phyloP scores from a whole-genome alignment of 2,888 invertebrate species.

The Torymus auratus region DNA sequence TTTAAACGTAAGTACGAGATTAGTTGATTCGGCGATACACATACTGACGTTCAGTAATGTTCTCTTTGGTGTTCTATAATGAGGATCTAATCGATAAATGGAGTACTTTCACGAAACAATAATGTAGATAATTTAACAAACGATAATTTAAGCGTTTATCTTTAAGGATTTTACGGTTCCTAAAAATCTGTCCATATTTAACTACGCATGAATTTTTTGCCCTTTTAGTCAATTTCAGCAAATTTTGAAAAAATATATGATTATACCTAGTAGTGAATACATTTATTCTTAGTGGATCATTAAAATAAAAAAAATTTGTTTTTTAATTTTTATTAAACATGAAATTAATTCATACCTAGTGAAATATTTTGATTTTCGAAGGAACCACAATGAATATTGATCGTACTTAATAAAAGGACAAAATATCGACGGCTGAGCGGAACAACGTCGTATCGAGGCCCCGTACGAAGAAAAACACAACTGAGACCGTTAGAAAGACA shows the following conservation, averaged over 20 bases:
- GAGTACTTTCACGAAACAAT: background rate
- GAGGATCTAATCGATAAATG: slow-evolving; percentile 14
- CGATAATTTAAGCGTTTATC: slow-evolving; percentile 16
- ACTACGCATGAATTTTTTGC: slow-evolving; percentile 1
- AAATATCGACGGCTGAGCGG: too few relatives aligned
- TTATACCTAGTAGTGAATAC: background rate
- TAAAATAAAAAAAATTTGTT: too few relatives aligned
- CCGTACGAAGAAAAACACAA: too few relatives aligned
- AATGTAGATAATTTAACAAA: slow-evolving; percentile 18
- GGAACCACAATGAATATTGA: too few relatives aligned
- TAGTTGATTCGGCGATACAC: slow-evolving; percentile 31
- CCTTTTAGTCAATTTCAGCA: background rate
- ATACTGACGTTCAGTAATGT: slow-evolving; percentile 16
- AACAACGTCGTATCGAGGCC: too few relatives aligned
- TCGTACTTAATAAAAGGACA: too few relatives aligned
- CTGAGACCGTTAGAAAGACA: too few relatives aligned
- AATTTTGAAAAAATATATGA: background rate
- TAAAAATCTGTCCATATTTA: slow-evolving; percentile 4
- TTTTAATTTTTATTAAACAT: too few relatives aligned
- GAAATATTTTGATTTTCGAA: too few relatives aligned
- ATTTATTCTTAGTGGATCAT: too few relatives aligned
- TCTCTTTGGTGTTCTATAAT: slow-evolving; percentile 20
- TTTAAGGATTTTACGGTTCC: slow-evolving; percentile 4
- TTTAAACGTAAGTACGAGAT: slow-evolving; percentile 38
- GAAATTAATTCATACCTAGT: too few relatives aligned